Evolutionary conservation across 2,797 vertebrate species (phyloP).

Genomic region (Sebastolobus alascanus): DNA sequence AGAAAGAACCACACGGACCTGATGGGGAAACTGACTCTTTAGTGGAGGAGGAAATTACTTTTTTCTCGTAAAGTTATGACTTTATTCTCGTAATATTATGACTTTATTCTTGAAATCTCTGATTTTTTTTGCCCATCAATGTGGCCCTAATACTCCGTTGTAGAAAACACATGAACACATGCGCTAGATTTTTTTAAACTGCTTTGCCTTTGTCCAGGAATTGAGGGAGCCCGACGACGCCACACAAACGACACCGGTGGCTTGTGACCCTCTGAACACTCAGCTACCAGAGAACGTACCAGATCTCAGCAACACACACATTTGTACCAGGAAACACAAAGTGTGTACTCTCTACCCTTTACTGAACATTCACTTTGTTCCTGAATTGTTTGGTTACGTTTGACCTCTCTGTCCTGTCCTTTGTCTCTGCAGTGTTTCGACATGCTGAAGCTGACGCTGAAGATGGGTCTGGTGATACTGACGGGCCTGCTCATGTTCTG

Average conservation of each 20-base stretch:
- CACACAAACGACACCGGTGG: background rate
- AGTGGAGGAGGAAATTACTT: too few species aligned
- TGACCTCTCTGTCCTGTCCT: slow-evolving; percentile 3
- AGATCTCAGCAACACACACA: slow-evolving; percentile 23
- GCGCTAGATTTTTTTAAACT: background rate
- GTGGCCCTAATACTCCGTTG: too few species aligned
- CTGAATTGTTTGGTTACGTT: background rate
- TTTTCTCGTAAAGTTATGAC: too few species aligned
- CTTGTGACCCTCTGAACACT: slow-evolving; percentile 5
- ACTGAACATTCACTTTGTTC: background rate
- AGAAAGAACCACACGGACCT: too few species aligned
- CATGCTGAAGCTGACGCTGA: slow-evolving; percentile 70
- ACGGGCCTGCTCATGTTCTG: slow-evolving; percentile 78
- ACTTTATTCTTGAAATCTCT: too few species aligned
- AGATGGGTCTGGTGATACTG: slow-evolving; percentile 61
- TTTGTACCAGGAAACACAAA: slow-evolving; percentile 49
- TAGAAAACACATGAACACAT: background rate
- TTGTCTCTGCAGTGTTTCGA: slow-evolving; percentile 63
- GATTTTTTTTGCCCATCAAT: too few species aligned
- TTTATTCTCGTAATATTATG: too few species aligned
- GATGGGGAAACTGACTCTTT: too few species aligned
- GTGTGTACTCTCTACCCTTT: slow-evolving; percentile 37
- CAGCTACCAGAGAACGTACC: slow-evolving; percentile 18
- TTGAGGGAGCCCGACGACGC: slow-evolving; percentile 43
- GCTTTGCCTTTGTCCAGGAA: slow-evolving; percentile 60